These are phyloP conservation scores for Chiloscyllium punctatum DNA, from an alignment of 2,797 vertebrate genomes.

Conservation along the genomic window DNA sequence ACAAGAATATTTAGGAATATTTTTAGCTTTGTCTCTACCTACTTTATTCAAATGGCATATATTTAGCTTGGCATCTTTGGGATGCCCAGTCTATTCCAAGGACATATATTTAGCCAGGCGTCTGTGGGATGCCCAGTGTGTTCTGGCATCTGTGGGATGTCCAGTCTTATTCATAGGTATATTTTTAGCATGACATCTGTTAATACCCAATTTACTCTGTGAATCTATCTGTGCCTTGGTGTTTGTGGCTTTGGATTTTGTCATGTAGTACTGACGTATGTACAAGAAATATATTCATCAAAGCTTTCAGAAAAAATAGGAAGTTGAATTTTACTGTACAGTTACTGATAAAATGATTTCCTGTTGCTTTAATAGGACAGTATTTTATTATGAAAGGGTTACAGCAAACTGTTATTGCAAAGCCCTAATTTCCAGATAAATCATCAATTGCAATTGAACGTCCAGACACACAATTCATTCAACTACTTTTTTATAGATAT, in stretches of 20 bases:
- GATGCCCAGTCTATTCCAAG: slow-evolving; percentile 28
- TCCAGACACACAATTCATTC: not conserved
- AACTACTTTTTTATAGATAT: not conserved
- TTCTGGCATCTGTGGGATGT: not conserved
- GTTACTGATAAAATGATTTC: too few relatives aligned
- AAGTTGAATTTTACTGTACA: not conserved
- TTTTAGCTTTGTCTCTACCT: not conserved
- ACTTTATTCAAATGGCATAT: slow-evolving; percentile 1
- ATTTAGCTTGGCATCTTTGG: not conserved
- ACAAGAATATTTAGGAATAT: not conserved
- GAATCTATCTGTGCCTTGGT: not conserved
- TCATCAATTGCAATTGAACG: not conserved
- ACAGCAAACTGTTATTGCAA: not conserved
- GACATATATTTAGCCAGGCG: slow-evolving; percentile 16
- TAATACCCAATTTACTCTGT: slow-evolving; percentile 9
- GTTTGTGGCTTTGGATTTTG: not conserved
- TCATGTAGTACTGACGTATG: not conserved
- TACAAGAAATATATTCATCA: not conserved
- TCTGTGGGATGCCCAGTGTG: slow-evolving; percentile 12
- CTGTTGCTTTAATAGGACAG: not conserved
- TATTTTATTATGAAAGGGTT: not conserved
- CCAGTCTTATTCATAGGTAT: slow-evolving; percentile 11
- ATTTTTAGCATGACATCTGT: slow-evolving; percentile 33
- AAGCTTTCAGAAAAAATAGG: not conserved
- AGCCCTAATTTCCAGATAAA: not conserved